These are phyloP conservation scores for Cygnus atratus DNA, from an alignment of 2,113 vertebrate genomes.

Conservation along the genomic window DNA sequence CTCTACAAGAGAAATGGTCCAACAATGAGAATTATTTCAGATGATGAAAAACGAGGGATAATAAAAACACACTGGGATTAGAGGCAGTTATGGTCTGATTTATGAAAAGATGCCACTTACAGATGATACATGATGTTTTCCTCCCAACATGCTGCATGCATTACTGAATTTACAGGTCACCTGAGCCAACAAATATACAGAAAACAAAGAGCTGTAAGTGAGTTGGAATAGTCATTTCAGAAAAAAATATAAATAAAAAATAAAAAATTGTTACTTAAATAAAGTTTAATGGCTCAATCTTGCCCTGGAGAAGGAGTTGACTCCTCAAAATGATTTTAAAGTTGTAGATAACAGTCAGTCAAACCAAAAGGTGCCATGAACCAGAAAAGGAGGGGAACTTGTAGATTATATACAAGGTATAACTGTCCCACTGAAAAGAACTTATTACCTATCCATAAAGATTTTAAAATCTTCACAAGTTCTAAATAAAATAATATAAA, in stretches of 20 bases:
- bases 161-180: conserved; percentile 30
- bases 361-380: neutral
- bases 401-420: neutral
- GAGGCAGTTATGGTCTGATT: conserved; percentile 55
- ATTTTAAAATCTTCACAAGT: neutral
- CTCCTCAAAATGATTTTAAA: neutral
- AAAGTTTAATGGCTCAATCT: neutral
- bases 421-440: neutral
- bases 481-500: neutral
- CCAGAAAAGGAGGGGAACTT: neutral
- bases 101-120: conserved; percentile 6
- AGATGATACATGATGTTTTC: neutral
- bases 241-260: fast-evolving
- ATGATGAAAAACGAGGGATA: conserved; percentile 32
- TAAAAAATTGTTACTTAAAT: neutral
- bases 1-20: conserved; percentile 37
- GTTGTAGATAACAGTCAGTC: neutral
- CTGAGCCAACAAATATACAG: neutral
- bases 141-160: neutral
- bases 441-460: too few species aligned
- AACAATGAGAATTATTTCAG: conserved; percentile 40
- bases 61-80: conserved; percentile 2
- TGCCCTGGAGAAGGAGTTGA: neutral
- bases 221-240: neutral
- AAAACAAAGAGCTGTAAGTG: neutral